Conservation (phyloP, 2,113 vertebrate genomes). For the Xiphorhynchus elegans region DNA sequence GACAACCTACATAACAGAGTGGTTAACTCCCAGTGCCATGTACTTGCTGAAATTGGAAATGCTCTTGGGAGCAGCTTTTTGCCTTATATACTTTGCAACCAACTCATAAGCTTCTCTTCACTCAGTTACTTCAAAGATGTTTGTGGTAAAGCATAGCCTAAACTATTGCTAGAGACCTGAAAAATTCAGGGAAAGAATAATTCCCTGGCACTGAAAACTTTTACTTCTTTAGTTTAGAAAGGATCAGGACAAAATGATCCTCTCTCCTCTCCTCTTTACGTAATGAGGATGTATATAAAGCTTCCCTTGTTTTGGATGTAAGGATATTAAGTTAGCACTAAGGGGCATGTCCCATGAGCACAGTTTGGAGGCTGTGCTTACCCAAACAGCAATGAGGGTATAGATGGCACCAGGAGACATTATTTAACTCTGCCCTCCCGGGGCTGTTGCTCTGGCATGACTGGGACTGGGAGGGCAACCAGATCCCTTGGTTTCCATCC, state of each 20-base stretch:
- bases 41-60: neutral
- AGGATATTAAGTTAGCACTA: neutral
- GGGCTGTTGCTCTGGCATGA: neutral
- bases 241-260: neutral
- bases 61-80: slow-evolving; percentile 10
- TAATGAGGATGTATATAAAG: neutral
- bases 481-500: neutral
- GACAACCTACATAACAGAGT: neutral
- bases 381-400: neutral
- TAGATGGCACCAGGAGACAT: neutral
- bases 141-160: neutral
- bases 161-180: neutral
- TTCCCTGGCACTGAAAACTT: neutral
- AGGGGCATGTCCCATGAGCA: neutral
- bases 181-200: neutral
- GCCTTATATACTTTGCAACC: neutral
- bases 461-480: neutral
- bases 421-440: neutral
- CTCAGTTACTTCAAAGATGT: neutral
- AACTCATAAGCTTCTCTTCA: neutral
- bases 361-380: neutral
- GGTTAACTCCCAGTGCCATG: neutral
- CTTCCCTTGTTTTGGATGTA: neutral
- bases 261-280: neutral
- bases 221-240: neutral